phyloP scores from a whole-genome alignment of 2,888 invertebrate genomes.

The Synanthedon formicaeformis region DNA sequence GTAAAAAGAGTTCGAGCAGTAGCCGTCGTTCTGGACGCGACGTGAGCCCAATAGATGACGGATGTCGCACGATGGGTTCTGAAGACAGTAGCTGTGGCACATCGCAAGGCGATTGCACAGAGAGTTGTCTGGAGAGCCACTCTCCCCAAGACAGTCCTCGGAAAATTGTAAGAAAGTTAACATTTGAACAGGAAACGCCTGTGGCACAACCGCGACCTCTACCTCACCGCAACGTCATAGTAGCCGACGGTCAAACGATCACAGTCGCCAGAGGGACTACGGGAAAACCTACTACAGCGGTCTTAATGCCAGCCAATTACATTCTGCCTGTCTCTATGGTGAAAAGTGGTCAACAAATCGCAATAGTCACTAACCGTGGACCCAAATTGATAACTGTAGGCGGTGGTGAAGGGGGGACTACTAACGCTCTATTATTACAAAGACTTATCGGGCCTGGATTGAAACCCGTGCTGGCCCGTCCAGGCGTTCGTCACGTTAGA shows the following conservation, averaged over 20 bases:
- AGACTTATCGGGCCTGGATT: conserved; percentile 75
- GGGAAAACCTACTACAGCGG: conserved; percentile 73
- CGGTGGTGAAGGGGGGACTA: conserved; percentile 57
- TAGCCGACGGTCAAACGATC: conserved; percentile 75
- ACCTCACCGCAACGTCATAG: conserved; percentile 70
- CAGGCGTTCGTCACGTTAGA: conserved; percentile 68
- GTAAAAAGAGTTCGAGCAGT: conserved; percentile 75
- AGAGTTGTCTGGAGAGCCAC: conserved; percentile 62
- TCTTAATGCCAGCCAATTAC: conserved; percentile 79
- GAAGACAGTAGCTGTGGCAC: conserved; percentile 82
- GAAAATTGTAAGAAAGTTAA: conserved; percentile 54
- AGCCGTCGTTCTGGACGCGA: conserved; percentile 71
- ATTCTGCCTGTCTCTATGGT: conserved; percentile 78
- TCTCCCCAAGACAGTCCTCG: conserved; percentile 69
- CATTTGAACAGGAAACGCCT: conserved; percentile 56
- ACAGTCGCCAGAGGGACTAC: conserved; percentile 72
- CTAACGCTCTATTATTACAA: conserved; percentile 75
- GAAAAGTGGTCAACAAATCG: conserved; percentile 79
- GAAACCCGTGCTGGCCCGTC: conserved; percentile 64
- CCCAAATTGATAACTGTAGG: conserved; percentile 63
- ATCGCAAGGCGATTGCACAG: conserved; percentile 65
- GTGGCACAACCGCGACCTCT: conserved; percentile 30
- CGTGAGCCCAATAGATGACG: conserved; percentile 75
- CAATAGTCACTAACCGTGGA: conserved; percentile 78
- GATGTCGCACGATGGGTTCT: conserved; percentile 77